phyloP scores from a whole-genome alignment of 1,140 invertebrate species.

The Cotesia vestalis region DNA sequence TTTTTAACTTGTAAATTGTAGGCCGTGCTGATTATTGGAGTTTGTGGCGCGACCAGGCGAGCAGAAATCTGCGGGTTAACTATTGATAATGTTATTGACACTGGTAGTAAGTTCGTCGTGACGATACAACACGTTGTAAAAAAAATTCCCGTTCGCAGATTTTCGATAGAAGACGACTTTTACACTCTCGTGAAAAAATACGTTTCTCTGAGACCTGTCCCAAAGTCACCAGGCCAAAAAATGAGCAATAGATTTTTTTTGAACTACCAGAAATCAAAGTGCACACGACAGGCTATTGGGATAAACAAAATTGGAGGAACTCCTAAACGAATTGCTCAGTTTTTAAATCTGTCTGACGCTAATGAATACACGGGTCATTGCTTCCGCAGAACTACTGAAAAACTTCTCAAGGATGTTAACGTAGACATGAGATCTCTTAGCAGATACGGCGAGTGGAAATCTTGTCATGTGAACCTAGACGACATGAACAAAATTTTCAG shows the following conservation, averaged over 20 bases:
- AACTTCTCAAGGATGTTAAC: not conserved
- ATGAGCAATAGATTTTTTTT: conserved; percentile 38
- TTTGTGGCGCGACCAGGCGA: conserved; percentile 42
- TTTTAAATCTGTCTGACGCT: conserved; percentile 36
- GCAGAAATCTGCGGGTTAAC: conserved; percentile 42
- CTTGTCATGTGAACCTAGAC: not conserved
- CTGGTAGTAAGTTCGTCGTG: conserved; percentile 38
- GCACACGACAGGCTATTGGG: conserved; percentile 40
- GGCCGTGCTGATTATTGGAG: conserved; percentile 42
- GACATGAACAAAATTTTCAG: not conserved
- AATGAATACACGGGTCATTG: conserved; percentile 41
- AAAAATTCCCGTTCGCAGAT: conserved; percentile 22
- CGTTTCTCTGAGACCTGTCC: conserved; percentile 31
- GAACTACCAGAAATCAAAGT: conserved; percentile 38
- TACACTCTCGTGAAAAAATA: conserved; percentile 38
- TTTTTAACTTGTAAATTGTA: conserved; percentile 25
- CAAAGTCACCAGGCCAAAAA: not conserved
- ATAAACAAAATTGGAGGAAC: conserved; percentile 37
- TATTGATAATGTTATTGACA: conserved; percentile 43
- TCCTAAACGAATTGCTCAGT: conserved; percentile 40
- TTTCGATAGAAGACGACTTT: conserved; percentile 31
- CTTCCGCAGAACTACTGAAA: conserved; percentile 38
- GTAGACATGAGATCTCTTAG: not conserved
- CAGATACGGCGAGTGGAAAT: not conserved
- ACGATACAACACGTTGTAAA: conserved; percentile 39